Base-by-base conservation (phyloP, 1,140 invertebrate species). In the Calycopis cecrops region DNA sequence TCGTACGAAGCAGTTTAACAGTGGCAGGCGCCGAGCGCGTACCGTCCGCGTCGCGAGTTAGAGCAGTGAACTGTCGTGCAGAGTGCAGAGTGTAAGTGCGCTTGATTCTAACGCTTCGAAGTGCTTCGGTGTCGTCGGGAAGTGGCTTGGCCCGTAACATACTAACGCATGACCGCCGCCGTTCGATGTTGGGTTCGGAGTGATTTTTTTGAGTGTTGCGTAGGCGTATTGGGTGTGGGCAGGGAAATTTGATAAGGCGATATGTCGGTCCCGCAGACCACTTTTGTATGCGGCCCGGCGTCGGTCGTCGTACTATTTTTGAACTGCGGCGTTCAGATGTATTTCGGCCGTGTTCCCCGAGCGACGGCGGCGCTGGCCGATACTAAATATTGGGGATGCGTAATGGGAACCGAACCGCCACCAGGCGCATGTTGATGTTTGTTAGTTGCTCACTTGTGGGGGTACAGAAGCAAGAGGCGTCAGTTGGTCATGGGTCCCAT, bases 171-270 rank as follows among this genome's bases (percentile, higher is more conserved):
- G 81, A 61, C 62, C 64, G 69, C 47, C 55, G 40, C 49, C 59
- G 49, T 60, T 63, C 66, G 63, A 60, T 61, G 62, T 67, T 59
- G 64, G 47, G 61, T 42, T 52, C 48, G 59, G 60, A 71, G 65
- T 73, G 67, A 59, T 60, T 48, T 67, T 57, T 57, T 63, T 57
- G 64, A 53, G 50, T 59, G 50, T 52, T 57, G 70, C 65, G 73
- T 68, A 67, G 67, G 75, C 72, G 81, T 35, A 21, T 59, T 33
- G 62, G 68, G 72, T 72, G 78, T 81, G 75, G 76, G 78, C 63
- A 69, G 78, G 61, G 79, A 83, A 85, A 85, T 85, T 83, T 81
- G 82, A 85, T 85, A 85, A 85, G 79, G 66, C 76, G 71, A 60
- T 65, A 63, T 67, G 74, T 62, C 65, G 57, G 66, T 28, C 47